phyloP scores from a whole-genome alignment of 1,140 invertebrate genomes.

The Scaptomyza montana region DNA sequence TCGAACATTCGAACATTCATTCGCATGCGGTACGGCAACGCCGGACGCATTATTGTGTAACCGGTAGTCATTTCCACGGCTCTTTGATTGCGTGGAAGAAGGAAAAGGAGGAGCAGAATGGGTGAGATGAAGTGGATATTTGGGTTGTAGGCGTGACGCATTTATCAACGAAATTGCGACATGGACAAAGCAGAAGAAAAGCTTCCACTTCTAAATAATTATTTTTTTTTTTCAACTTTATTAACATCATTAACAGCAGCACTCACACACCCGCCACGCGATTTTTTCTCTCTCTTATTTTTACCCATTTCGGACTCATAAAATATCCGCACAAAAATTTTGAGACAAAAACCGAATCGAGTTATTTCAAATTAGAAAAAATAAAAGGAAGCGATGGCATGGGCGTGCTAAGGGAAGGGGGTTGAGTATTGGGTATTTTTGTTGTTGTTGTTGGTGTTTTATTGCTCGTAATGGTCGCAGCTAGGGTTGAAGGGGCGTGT shows the following conservation, averaged over 20 bases:
- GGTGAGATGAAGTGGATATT: too few species aligned
- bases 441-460: conserved; percentile 19
- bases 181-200: conserved; percentile 61
- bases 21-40: conserved; percentile 47
- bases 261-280: background rate
- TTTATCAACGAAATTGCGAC: conserved; percentile 70
- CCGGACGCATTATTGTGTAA: conserved; percentile 78
- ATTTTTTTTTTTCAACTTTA: conserved; percentile 45
- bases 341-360: background rate
- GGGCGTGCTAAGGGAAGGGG: too few species aligned
- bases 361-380: background rate
- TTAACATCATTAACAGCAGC: conserved; percentile 64
- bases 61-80: conserved; percentile 77
- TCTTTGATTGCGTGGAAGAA: conserved; percentile 57
- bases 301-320: background rate
- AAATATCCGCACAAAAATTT: background rate
- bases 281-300: too few species aligned
- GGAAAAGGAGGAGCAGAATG: background rate
- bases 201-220: background rate
- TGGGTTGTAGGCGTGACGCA: conserved; percentile 65
- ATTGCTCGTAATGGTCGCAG: conserved; percentile 50
- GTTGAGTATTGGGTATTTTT: background rate
- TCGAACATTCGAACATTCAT: conserved; percentile 17
- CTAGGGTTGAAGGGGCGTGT: conserved; percentile 27
- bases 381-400: background rate